A percentile compares a stretch with the other conserved stretches of the same genome.
Conservation (phyloP, 1,140 invertebrate genomes). For the Eciton burchellii region DNA sequence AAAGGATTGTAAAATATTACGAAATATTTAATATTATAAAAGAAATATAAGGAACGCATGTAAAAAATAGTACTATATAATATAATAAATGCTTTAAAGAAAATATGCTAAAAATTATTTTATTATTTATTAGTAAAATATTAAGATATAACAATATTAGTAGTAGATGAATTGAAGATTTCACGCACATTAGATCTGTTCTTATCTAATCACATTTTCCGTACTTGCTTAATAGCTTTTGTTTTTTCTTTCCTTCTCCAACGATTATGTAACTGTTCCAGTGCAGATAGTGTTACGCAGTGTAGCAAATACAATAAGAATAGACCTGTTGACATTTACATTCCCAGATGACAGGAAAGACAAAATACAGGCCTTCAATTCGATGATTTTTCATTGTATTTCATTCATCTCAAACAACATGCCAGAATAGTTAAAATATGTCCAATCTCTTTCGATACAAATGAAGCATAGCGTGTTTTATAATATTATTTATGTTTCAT, state of each 20-base stretch:
- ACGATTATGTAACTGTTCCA: too few relatives aligned
- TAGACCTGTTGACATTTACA: neutral
- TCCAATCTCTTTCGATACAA: neutral
- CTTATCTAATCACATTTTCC: too few relatives aligned
- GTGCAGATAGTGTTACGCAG: too few relatives aligned
- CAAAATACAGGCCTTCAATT: neutral
- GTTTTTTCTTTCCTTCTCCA: too few relatives aligned
- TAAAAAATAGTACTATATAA: too few relatives aligned
- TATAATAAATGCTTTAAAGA: too few relatives aligned
- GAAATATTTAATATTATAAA: too few relatives aligned
- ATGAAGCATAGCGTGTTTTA: neutral
- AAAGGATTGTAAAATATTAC: too few relatives aligned
- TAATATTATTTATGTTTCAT: constrained; percentile 5
- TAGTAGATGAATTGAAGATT: constrained; percentile 7
- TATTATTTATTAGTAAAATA: too few relatives aligned
- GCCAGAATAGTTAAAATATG: neutral
- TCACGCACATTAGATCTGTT: neutral
- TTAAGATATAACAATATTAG: neutral
- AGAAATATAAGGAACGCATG: too few relatives aligned
- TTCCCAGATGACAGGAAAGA: neutral
- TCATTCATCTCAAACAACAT: neutral
- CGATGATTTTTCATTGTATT: neutral
- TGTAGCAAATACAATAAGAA: neutral
- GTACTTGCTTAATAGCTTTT: too few relatives aligned
- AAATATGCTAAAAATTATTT: too few relatives aligned